Evolutionary conservation across 2,797 vertebrate species (phyloP), one percentile per base, ranked within the genome.

Genomic region (Gambusia yucatana): DNA sequence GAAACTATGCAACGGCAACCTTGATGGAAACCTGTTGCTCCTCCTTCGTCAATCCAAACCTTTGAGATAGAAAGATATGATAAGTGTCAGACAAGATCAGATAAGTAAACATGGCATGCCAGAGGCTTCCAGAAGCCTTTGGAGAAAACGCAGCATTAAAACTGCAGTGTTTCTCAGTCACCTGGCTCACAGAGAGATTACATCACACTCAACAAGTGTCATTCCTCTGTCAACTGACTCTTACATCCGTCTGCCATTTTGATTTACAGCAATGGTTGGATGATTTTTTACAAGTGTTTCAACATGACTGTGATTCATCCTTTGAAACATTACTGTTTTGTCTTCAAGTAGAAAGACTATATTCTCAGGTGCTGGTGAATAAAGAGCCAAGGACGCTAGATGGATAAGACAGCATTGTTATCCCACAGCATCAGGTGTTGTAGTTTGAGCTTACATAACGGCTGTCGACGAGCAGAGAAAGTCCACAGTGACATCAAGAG

Each of bases 61-160:
- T 63, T 74, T 52, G 55, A 76, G 81, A 84, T 77, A 0, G 4
- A 73, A 72, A n/a, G 59, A 57, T 43, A 65, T 81, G 82, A 79
- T 83, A 47, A 2, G 22, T 41, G 70, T 13, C 3, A 63, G 36
- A 41, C n/a, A 48, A n/a, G 44, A 86, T 82, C 16, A 73, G 67
- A 86, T 80, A 81, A 81, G 39, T 48, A 17, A 33, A 10, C 30
- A 59, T 46, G 25, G 13, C 36, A 3, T 0, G 0, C 25, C 2
- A 52, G 44, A 84, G 20, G 13, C 20, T 79, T 73, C 55, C 14
- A 73, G 63, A 30, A 55, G 20, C 55, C 10, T 74, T 0, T 79
- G 3, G 50, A 61, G 4, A 72, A 30, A 70, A 30, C 28, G 36
- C 47, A 67, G 28, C 28, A 10, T 33, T 39, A 30, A 75, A 70